Percentiles rank a stretch among this genome's conserved stretches.
Conservation (phyloP, 1,140 invertebrate genomes). For the Drosophila nikananu region DNA sequence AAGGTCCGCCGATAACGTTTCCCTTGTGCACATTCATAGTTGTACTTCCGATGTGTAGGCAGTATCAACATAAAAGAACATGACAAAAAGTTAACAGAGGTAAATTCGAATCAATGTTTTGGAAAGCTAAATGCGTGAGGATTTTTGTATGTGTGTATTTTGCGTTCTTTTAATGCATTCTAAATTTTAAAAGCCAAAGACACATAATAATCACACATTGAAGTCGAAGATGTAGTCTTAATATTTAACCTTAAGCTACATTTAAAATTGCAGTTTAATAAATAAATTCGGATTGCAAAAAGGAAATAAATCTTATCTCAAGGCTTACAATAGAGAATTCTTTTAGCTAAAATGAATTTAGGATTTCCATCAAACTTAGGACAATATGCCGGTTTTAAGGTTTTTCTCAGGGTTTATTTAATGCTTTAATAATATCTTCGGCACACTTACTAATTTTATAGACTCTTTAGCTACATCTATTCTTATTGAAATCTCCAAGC, state of each 20-base stretch:
- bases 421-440: too few relatives aligned
- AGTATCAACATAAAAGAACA: not conserved
- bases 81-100: not conserved
- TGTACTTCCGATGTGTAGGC: slow-evolving; percentile 29
- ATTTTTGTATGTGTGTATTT: not conserved
- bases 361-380: too few relatives aligned
- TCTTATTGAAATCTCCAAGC: not conserved
- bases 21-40: slow-evolving; percentile 20
- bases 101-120: not conserved
- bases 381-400: not conserved
- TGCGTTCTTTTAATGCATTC: not conserved
- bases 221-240: too few relatives aligned
- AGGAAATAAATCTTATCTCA: not conserved
- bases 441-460: not conserved
- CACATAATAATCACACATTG: not conserved
- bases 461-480: not conserved
- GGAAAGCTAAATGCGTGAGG: not conserved
- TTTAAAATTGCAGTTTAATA: too few relatives aligned
- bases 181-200: not conserved
- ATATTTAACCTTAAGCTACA: too few relatives aligned
- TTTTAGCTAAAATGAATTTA: not conserved
- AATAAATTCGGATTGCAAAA: not conserved
- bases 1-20: slow-evolving; percentile 46
- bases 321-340: too few relatives aligned
- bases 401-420: not conserved